Evolutionary conservation across 2,113 vertebrate genomes (phyloP), one percentile per base, ranked within the genome.

Genomic region (Seriola quinqueradiata): DNA sequence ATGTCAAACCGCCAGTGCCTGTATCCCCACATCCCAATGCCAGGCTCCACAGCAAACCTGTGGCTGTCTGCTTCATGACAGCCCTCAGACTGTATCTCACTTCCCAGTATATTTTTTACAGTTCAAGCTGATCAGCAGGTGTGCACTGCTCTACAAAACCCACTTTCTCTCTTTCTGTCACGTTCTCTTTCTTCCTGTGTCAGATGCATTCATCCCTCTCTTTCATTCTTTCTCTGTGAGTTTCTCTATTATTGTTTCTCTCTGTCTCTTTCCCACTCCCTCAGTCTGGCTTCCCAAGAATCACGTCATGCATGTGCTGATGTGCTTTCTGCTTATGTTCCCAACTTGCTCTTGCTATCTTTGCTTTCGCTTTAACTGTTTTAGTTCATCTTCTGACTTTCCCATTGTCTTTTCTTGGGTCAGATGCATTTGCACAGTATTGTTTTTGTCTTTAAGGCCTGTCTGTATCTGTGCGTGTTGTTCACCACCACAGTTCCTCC

Each of bases 1-100:
- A 64, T 93, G 89, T 90, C 87, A 92, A 93, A 92, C 95, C 93
- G 86, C 92, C 83, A 75, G 89, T 86, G 90, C 83, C 82, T 90
- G 87, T 74, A 92, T 92, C 89, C 92, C 78, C 91, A 76, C 77
- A 85, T 92, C 84, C 89, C 90, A 79, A 8, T 68, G 50, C 63
- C 65, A 54, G 11, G 63, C 44, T 75, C 84, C 81, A n/a, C 50
- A 61, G 54, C 67, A 12, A 87, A 83, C 59, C 59, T 25, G 76
- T 70, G 8, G 57, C 80, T 70, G 80, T 87, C 28, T 72, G 70
- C 57, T 50, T 21, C 70, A 64, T 42, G 77, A 46, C 88, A 87
- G 77, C 75, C 71, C 83, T 85, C 73, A 84, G 79, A 87, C 87
- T 79, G 25, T 64, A n/a, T 78, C 72, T 89, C 52, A 48, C 84